A percentile compares a stretch with the other conserved stretches of the same genome.
phyloP scores from a whole-genome alignment of 2,113 vertebrate species.

The Dicentrarchus labrax region DNA sequence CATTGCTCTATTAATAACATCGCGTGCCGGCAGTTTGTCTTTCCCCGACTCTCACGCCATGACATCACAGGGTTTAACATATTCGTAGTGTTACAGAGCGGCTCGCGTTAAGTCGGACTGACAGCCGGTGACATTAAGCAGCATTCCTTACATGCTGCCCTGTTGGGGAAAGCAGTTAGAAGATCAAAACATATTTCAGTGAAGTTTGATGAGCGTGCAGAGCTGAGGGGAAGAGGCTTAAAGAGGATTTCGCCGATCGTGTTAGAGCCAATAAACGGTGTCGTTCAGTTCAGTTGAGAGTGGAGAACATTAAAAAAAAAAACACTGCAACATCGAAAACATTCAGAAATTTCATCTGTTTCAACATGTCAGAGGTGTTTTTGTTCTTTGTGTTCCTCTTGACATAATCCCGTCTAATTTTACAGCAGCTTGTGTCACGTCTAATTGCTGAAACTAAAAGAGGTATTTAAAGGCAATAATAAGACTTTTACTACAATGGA shows the following conservation, averaged over 20 bases:
- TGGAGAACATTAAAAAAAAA: background rate
- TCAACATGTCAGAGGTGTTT: slow-evolving; percentile 25
- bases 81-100: slow-evolving; percentile 13
- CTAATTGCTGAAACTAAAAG: slow-evolving; percentile 7
- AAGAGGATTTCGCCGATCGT: slow-evolving; percentile 17
- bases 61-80: slow-evolving; percentile 67
- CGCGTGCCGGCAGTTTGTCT: slow-evolving; percentile 45
- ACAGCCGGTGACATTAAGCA: slow-evolving; percentile 60
- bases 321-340: slow-evolving; percentile 12
- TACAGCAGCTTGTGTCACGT: slow-evolving; percentile 5
- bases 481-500: slow-evolving; percentile 11
- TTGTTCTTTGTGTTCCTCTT: background rate
- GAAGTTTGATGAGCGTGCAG: slow-evolving; percentile 62
- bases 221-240: slow-evolving; percentile 40
- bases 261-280: slow-evolving; percentile 38
- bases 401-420: slow-evolving; percentile 9
- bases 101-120: slow-evolving; percentile 43
- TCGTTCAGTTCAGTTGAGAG: slow-evolving; percentile 15
- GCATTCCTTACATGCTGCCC: slow-evolving; percentile 63
- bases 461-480: slow-evolving; percentile 1
- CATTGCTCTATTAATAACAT: slow-evolving; percentile 52
- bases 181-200: slow-evolving; percentile 65
- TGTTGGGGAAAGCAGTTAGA: slow-evolving; percentile 47
- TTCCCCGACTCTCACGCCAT: slow-evolving; percentile 33
- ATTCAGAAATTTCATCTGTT: slow-evolving; percentile 10